A percentile compares a stretch with the other conserved stretches of the same genome.
phyloP scores from a whole-genome alignment of 2,113 vertebrate genomes.

The Varanus salvator region DNA sequence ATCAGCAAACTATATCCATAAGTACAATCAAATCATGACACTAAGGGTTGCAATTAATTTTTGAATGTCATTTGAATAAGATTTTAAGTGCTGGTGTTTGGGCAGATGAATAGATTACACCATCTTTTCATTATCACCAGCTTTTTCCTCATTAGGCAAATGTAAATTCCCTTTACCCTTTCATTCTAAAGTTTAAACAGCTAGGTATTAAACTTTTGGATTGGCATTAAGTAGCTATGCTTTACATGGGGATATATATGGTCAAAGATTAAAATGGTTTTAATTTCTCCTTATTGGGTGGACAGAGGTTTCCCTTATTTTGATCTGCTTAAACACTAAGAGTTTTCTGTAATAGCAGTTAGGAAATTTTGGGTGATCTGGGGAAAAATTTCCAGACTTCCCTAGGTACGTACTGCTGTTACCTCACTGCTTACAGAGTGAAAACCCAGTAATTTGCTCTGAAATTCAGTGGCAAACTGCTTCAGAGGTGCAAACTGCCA shows the following conservation, averaged over 20 bases:
- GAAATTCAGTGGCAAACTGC: too few relatives aligned
- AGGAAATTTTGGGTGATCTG: too few relatives aligned
- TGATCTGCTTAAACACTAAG: not conserved
- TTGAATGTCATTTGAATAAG: too few relatives aligned
- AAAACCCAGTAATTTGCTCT: too few relatives aligned
- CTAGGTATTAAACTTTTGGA: not conserved
- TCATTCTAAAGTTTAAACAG: not conserved
- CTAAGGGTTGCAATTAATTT: not conserved
- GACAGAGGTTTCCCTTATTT: not conserved
- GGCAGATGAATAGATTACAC: not conserved
- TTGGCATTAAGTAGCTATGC: not conserved
- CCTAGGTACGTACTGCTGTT: too few relatives aligned
- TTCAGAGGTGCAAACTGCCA: too few relatives aligned
- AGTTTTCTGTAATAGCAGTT: not conserved
- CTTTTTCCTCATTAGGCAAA: not conserved
- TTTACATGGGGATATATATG: not conserved
- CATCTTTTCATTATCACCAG: too few relatives aligned
- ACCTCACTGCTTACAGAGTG: too few relatives aligned
- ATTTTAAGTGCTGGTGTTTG: not conserved
- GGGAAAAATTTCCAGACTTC: too few relatives aligned
- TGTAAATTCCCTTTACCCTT: not conserved
- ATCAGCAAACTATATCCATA: not conserved
- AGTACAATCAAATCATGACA: not conserved
- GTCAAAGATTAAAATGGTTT: not conserved
- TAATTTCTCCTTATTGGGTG: not conserved